Evolutionary conservation across 2,113 vertebrate genomes (phyloP), one percentile per base, ranked within the genome.

Genomic region (Fulica atra): DNA sequence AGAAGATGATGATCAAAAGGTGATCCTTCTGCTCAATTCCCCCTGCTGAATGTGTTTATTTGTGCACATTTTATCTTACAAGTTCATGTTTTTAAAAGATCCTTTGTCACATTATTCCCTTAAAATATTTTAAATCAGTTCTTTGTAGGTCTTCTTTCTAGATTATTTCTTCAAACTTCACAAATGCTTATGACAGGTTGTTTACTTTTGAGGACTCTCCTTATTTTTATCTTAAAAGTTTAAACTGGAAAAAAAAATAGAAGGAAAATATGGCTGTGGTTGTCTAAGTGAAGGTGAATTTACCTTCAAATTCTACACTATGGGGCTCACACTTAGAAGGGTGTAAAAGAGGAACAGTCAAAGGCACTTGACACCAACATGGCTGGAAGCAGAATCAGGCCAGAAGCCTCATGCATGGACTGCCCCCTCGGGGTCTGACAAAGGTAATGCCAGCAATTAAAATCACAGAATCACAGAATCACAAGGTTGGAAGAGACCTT

Each of bases 371-470:
- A 81, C 40, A 56, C 13, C 44, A 36, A 7, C 8, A 2, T 42
- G 42, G 29, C 1, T 19, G 44, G 17, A 71, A 57, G 7, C 13
- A 53, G 21, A 40, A n/a, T 15, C 42, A 20, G 68, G 29, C 1
- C n/a, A 80, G 63, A 59, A 69, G 40, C 23, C 23, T 71, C 56
- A 9, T 42, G 53, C 36, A 69, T 16, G 31, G 94, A 36, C 83
- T 82, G 93, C 92, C 33, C 51, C 77, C 95, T 82, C 29, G 9
- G 93, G 89, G 85, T 51, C 61, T 84, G 42, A 36, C 28, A 8
- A 1, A 35, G 73, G 57, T 35, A 89, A 65, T 33, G 46, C 56
- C 40, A 73, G 35, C 25, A 51, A 79, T 12, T 38, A 31, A 92
- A 85, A 53, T 28, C n/a, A n/a, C n/a, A n/a, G n/a, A n/a, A n/a